A percentile compares a stretch with the other conserved stretches of the same genome.
Conservation (phyloP, 2,888 invertebrate genomes). For the Dasypolia templi region DNA sequence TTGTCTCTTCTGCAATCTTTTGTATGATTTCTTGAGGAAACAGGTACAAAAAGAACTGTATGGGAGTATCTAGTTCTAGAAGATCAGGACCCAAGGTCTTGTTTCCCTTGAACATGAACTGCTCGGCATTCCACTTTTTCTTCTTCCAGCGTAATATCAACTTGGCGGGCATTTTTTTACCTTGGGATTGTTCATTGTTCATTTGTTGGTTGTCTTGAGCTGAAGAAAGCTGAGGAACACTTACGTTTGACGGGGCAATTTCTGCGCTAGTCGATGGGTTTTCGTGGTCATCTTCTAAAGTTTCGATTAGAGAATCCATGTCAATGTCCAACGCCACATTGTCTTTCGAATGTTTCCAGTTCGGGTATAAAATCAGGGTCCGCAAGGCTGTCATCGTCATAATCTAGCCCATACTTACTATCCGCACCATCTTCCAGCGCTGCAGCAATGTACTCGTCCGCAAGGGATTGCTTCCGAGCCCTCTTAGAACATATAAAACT, state of each 20-base stretch:
- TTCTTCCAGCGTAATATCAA: constrained; percentile 8
- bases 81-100: background rate
- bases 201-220: no score
- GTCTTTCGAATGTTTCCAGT: no score
- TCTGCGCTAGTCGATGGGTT: background rate
- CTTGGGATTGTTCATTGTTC: no score
- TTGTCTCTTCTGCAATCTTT: background rate
- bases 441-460: no score
- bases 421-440: background rate
- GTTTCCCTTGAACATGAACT: background rate
- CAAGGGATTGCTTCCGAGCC: no score
- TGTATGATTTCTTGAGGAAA: background rate
- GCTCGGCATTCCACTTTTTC: background rate
- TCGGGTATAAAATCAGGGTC: no score
- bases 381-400: background rate
- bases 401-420: background rate
- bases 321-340: background rate
- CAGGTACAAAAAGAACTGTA: background rate
- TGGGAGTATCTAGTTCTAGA: background rate
- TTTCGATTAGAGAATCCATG: background rate
- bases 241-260: background rate
- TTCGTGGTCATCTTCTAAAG: background rate
- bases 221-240: no score
- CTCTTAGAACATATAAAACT: no score
- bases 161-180: no score